Evolutionary conservation across 2,888 invertebrate species (phyloP), one percentile per base, ranked within the genome.

Genomic region (Metacarcinus magister): DNA sequence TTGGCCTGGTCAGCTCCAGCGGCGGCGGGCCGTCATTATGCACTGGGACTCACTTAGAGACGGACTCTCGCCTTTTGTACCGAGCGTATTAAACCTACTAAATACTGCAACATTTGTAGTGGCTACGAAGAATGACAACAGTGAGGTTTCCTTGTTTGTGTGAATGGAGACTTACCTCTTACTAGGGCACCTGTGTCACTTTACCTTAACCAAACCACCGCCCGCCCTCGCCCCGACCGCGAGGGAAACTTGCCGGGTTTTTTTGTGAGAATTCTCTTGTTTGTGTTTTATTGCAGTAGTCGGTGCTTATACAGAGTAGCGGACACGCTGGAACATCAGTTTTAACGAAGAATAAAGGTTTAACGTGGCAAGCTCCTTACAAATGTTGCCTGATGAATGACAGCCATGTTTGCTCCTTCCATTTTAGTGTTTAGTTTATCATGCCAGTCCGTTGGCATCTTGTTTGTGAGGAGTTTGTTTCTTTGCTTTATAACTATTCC

Each of bases 401-500:
- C 90, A 91, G 96, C 96, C 96, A 96, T 96, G 94, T 96, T 95
- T 96, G 95, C 96, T 96, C 96, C 96, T 96, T 96, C 96, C 96
- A 96, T 92, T 95, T 96, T 96, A 95, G 96, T 95, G 90, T 96
- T 95, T 96, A 96, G 96, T 96, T 96, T 96, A 89, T 67, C 23
- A 94, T 96, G 96, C 96, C 96, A 96, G 95, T 95, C 96, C 92
- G 82, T 48, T 96, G 91, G 95, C 96, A 96, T 96, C 96, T 95
- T 89, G 95, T 96, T 96, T 96, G 96, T 96, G 95, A 96, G 95
- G 96, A 96, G 96, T 95, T 96, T 95, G 96, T 96, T 96, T 96
- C 90, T 94, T 96, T 96, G 96, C 96, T 96, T 96, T 95, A 96
- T 96, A 96, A 96, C 96, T 96, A 95, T 96, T 96, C 93, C 95